Evolutionary conservation across 2,113 vertebrate genomes (phyloP).

Genomic region (Camelus bactrianus): DNA sequence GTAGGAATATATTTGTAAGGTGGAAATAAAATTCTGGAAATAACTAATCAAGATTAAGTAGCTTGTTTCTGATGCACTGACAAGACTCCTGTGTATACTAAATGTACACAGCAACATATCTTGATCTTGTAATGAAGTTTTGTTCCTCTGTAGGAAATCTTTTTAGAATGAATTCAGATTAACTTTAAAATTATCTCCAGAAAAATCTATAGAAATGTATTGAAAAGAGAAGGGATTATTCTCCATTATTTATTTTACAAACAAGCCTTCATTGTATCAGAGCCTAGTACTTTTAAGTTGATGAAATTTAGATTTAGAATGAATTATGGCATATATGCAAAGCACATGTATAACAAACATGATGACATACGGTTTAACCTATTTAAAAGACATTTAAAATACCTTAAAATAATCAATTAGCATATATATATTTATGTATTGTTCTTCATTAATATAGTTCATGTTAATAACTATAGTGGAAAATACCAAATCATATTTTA

Average conservation of each 20-base stretch:
- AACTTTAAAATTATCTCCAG: constrained; percentile 36
- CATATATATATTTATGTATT: not conserved
- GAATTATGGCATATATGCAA: not conserved
- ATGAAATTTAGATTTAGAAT: not conserved
- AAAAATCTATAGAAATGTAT: constrained; percentile 26
- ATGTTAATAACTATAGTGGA: constrained; percentile 24
- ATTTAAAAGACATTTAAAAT: constrained; percentile 45
- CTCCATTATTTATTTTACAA: constrained; percentile 35
- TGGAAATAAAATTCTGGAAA: constrained; percentile 38
- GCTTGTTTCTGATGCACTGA: not conserved
- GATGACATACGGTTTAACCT: not conserved
- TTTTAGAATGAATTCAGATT: constrained; percentile 40
- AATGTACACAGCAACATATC: not conserved
- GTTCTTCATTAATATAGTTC: constrained; percentile 13
- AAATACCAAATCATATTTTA: constrained; percentile 44
- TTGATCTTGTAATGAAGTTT: constrained; percentile 20
- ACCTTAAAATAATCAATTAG: not conserved
- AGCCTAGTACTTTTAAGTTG: not conserved
- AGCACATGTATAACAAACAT: not conserved
- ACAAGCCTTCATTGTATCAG: not conserved
- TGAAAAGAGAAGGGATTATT: constrained; percentile 7
- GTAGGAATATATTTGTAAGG: not conserved
- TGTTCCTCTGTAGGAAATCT: not conserved
- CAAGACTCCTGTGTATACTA: not conserved
- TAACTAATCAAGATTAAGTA: constrained; percentile 2